Evolutionary conservation across 2,113 vertebrate species (phyloP).

Genomic region (Morone saxatilis): DNA sequence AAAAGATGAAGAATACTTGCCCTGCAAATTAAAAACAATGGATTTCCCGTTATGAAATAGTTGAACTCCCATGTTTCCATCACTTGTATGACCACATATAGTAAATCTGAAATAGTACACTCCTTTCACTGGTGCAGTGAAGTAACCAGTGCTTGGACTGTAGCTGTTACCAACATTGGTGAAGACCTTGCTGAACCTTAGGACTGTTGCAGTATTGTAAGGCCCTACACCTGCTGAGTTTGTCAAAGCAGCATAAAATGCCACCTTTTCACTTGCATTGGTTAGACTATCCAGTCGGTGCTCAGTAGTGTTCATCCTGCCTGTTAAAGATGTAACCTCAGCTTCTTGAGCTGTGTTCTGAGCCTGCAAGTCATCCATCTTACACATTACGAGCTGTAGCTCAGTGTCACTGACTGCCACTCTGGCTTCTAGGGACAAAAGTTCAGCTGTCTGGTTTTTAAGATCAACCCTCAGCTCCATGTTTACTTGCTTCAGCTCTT

Average conservation of each 20-base stretch:
- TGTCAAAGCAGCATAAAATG: neutral
- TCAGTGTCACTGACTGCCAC: neutral
- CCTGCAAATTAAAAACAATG: neutral
- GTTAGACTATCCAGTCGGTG: neutral
- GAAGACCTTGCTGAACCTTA: constrained; percentile 1
- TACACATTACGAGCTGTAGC: neutral
- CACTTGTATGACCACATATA: neutral
- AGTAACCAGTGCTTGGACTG: constrained; percentile 14
- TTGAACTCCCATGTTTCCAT: neutral
- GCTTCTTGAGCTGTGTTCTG: neutral
- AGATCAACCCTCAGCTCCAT: neutral
- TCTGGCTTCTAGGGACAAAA: neutral
- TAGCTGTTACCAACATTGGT: neutral
- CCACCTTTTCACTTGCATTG: neutral
- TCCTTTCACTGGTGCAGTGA: constrained; percentile 19
- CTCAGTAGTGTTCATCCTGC: neutral
- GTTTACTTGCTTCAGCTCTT: neutral
- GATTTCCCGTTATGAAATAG: neutral
- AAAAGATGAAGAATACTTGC: accelerated
- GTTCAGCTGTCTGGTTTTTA: neutral
- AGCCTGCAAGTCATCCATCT: neutral
- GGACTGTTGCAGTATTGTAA: neutral
- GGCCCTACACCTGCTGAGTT: neutral
- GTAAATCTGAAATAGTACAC: constrained; percentile 17
- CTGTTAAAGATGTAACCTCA: neutral